Evolutionary conservation across 2,888 invertebrate species (phyloP), one percentile per base, ranked within the genome.

Genomic region (Heliconius erato): DNA sequence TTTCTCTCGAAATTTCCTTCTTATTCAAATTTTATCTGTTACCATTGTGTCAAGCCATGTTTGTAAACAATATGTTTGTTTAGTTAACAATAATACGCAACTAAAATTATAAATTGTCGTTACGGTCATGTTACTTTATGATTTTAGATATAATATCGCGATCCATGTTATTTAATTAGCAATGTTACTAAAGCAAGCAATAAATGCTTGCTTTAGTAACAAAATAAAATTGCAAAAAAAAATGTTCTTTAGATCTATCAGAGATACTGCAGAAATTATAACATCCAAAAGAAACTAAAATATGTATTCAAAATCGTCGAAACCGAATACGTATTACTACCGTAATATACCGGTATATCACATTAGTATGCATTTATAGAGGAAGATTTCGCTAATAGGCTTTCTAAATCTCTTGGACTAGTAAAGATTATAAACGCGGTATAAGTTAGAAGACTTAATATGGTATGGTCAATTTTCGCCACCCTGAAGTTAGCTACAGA

Each of bases 11-110:
- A 69, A 69, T 23, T 67, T 44, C 2, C 1, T 40, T 72, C 1
- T 76, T 76, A 63, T 63, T 7, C 35, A 63, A 40, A 19, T 35
- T 7, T n/a, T 76, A 40, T 74, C 11, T 63, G 7, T 40, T 63
- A 40, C 40, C n/a, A 26, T 72, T 76, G 9, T 63, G 4, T n/a
- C 14, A 16, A 5, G 40, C 74, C 35, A 74, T 63, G 63, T 76
- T 76, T 76, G 76, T 76, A 63, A 26, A 63, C 76, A 76, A 63
- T 76, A 74, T 5, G 4, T 74, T 40, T 78, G 26, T 80, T 74
- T 74, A 40, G 14, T 74, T 44, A 74, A 35, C 28, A 14, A 67
- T 68, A 23, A 28, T 54, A 40, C n/a, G n/a, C 40, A 44, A 44
- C n/a, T 40, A 26, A 44, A 49, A 14, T 26, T 9, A n/a, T n/a